Percentiles rank a stretch among this genome's conserved stretches.
Conservation (phyloP, 2,113 vertebrate genomes). For the Oncorhynchus clarkii region DNA sequence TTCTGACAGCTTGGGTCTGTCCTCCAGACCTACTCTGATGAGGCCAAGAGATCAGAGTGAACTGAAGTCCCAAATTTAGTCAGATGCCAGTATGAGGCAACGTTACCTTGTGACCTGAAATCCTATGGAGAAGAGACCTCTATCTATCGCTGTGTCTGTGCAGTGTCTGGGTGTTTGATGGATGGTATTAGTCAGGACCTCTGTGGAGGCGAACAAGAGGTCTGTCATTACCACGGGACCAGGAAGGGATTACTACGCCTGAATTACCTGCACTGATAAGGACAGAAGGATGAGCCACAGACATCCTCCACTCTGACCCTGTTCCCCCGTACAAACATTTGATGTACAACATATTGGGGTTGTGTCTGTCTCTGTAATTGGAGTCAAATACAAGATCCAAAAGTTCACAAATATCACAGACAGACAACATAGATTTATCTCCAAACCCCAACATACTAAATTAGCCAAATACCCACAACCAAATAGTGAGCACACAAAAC, state of each 20-base stretch:
- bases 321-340: no score
- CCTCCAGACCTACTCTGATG: not conserved
- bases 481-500: not conserved
- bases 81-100: no score
- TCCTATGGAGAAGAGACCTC: no score
- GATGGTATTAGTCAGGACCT: conserved; percentile 47
- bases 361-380: no score
- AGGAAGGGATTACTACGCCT: conserved; percentile 51
- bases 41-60: not conserved
- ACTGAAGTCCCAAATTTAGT: not conserved
- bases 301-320: not conserved
- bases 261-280: conserved; percentile 57
- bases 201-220: conserved; percentile 47
- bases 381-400: no score
- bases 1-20: not conserved
- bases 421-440: not conserved
- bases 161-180: not conserved
- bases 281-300: conserved; percentile 44
- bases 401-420: not conserved
- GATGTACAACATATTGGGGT: no score
- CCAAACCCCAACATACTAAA: no score
- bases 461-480: not conserved
- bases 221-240: conserved; percentile 55
- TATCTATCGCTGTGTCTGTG: no score
- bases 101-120: no score